Conservation (phyloP, 2,888 invertebrate genomes). For the Agrilus cyanescens region DNA sequence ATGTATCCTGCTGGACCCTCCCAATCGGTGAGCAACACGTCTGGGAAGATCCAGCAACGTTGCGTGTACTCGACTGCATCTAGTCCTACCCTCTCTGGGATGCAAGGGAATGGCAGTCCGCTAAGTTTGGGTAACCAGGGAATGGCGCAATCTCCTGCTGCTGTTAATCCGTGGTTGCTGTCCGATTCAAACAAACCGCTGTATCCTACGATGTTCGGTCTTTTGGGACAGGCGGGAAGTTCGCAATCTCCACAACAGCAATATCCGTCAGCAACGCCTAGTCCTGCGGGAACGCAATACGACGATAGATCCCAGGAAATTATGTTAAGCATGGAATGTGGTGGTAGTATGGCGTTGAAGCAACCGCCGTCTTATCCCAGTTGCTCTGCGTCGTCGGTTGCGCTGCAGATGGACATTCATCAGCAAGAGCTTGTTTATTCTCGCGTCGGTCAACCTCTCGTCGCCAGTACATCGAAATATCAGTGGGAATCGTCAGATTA, state of each 20-base stretch:
- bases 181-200: constrained; percentile 55
- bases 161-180: constrained; percentile 60
- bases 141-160: constrained; percentile 42
- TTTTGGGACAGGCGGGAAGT: constrained; percentile 45
- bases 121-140: constrained; percentile 34
- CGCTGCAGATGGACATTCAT: constrained; percentile 40
- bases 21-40: constrained; percentile 27
- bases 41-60: constrained; percentile 34
- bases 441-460: constrained; percentile 39
- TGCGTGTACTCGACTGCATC: constrained; percentile 61
- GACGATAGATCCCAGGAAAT: constrained; percentile 55
- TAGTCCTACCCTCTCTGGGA: constrained; percentile 38
- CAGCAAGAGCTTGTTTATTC: constrained; percentile 45
- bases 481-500: constrained; percentile 53
- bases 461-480: constrained; percentile 47
- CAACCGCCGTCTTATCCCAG: constrained; percentile 52
- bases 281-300: constrained; percentile 47
- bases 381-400: constrained; percentile 35
- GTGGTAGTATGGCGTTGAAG: constrained; percentile 43
- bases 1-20: constrained; percentile 40
- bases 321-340: constrained; percentile 49
- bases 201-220: constrained; percentile 50
- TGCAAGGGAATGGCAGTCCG: constrained; percentile 29
- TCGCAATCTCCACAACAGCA: constrained; percentile 46
- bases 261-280: constrained; percentile 38